Base-by-base conservation (phyloP, 53 echinoderm and acorn worm species). In the Holothuria leucospilota region DNA sequence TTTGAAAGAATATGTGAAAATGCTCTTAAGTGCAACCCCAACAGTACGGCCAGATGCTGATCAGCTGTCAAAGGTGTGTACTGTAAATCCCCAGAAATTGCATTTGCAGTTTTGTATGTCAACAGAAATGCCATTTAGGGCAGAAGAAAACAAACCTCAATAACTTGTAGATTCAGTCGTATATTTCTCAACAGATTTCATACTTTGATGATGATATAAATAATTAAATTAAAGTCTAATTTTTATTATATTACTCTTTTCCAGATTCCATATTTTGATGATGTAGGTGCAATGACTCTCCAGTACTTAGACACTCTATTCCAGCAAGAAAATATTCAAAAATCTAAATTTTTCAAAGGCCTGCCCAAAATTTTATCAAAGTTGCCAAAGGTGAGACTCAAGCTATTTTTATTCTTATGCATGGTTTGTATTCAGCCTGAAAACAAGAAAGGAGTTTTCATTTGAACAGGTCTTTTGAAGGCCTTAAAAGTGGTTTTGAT, bases 311-410 rank as follows among this genome's bases (percentile, higher is more conserved):
- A 96, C 85, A 91, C 96, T 0, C 73, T 96, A 40, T 94, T 95
- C 69, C 96, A 96, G 80, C 89, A 90, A 52, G 96, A 96, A 51
- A 96, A 95, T 82, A 69, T 95, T 20, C 91, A 91, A 77, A 96
- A 96, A 86, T 95, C 96, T 6, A 94, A 96, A 74, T 96, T 96
- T 91, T 96, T 96, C 84, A 96, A 96, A 80, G 96, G 94, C 13
- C 91, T 96, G 30, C 96, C 94, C 15, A 94, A 96, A 87, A 91
- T 95, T 14, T 18, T 96, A 56, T 91, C 93, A 12, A 93, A 88
- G 42, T 82, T 96, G 20, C 96, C 96, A 70, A 96, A 96, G 96
- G 96, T 96, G 86, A 77, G 64, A 28, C 16, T 20, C 13, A 23
- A 13, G 39, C 13, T 49, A 11, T 6, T 49, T 49, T 49, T 6